Conservation (phyloP, 2,888 invertebrate genomes). For the Morpho deidamia region DNA sequence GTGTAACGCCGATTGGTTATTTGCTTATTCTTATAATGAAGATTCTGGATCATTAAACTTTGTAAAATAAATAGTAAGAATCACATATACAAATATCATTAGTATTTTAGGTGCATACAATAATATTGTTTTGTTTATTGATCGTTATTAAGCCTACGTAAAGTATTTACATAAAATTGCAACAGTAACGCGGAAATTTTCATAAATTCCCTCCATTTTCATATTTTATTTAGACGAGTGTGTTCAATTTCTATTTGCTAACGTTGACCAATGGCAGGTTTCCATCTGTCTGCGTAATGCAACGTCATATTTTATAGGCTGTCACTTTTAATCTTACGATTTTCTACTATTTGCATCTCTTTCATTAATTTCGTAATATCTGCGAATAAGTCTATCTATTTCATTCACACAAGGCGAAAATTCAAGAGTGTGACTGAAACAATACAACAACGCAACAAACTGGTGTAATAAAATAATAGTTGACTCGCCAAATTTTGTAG, state of each 20-base stretch:
- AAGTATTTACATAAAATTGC: too few species aligned
- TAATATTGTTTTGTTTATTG: too few species aligned
- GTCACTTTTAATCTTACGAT: conserved; percentile 40
- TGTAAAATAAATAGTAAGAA: background rate
- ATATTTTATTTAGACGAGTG: conserved; percentile 12
- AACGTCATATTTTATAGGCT: conserved; percentile 41
- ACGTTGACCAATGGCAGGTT: conserved; percentile 76
- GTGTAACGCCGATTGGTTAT: conserved; percentile 55
- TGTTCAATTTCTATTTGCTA: conserved; percentile 58
- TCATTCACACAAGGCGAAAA: conserved; percentile 34
- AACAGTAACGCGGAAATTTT: conserved; percentile 22
- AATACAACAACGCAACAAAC: conserved; percentile 38
- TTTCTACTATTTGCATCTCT: conserved; percentile 42
- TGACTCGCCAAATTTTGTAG: conserved; percentile 57
- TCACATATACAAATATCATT: too few species aligned
- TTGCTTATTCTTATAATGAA: conserved; percentile 21
- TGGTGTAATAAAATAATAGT: conserved; percentile 59
- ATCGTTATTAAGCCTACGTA: too few species aligned
- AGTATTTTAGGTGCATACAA: too few species aligned
- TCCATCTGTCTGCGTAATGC: conserved; percentile 84
- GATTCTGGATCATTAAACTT: conserved; percentile 20
- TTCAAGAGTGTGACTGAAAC: conserved; percentile 37
- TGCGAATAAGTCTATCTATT: conserved; percentile 36
- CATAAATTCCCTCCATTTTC: conserved; percentile 41
- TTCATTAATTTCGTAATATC: conserved; percentile 43